Base-by-base conservation (phyloP, 35 echinoderm and acorn worm genomes). In the Nesometra sesokonis region DNA sequence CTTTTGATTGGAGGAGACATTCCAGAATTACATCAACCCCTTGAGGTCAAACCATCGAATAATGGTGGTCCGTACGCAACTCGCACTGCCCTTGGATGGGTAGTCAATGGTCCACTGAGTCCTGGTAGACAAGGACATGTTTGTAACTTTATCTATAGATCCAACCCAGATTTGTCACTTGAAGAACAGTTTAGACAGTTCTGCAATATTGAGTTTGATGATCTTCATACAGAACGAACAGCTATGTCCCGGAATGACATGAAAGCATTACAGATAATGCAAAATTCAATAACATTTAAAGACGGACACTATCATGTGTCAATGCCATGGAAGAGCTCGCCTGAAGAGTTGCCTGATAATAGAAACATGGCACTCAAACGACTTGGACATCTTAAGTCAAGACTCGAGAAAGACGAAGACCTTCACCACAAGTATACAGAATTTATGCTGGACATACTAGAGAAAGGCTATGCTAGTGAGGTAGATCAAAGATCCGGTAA, bases 1-100 rank as follows among this genome's bases (percentile, higher is more conserved):
- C 77, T 94, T 31, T 80, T 94, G 13, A 94, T 94, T 34, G 92
- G 89, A 17, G 85, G 90, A 85, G 92, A 94, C 83, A 43, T 91
- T 0, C 89, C 89, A 37, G 85, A 90, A 78, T 84, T 89, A 1
- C 37, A 87, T 30, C 33, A 78, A 39, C 85, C 86, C 40, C 57
- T 85, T 34, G 82, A 88, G 80, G 52, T 67, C 52, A 67, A 67
- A 67, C 52, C 52, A 9, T 67, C 52, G 2, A 38, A 27, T 13
- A 78, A 33, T 13, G 46, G 81, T 57, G 86, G 39, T 23, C 86
- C 91, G 32, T 88, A 81, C 77, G 82, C 91, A 29, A 79, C 79
- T 29, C 87, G 91, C 11, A 92, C 91, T 30, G 38, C 80, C 27
- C 37, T 92, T 30, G 91, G 91, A 30, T 92, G 86, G 91, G 30